A percentile compares a stretch with the other conserved stretches of the same genome.
Evolutionary conservation across 2,797 vertebrate species (phyloP).

Genomic region (Champsocephalus esox): DNA sequence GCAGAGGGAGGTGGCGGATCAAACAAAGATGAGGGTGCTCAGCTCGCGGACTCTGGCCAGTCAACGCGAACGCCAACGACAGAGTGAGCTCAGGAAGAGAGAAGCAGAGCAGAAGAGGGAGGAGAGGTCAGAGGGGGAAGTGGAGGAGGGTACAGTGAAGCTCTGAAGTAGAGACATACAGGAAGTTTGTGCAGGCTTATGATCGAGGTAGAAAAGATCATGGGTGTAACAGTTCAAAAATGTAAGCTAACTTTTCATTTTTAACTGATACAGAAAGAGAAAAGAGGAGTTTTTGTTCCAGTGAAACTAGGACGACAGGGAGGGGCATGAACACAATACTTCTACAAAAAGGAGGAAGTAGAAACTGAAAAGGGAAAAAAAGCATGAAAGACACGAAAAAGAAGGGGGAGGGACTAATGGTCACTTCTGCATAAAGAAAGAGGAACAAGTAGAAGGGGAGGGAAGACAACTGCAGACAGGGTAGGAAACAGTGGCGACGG

Average conservation of each 20-base stretch:
- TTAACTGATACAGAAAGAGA: background rate
- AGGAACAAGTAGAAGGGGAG: slow-evolving; percentile 47
- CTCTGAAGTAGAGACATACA: slow-evolving; percentile 38
- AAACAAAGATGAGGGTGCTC: slow-evolving; percentile 70
- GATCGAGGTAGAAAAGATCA: slow-evolving; percentile 8
- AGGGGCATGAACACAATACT: slow-evolving; percentile 54
- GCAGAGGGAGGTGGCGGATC: slow-evolving; percentile 50
- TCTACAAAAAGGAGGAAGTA: slow-evolving; percentile 44
- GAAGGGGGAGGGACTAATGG: slow-evolving; percentile 47
- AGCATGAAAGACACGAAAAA: slow-evolving; percentile 53
- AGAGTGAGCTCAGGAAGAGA: slow-evolving; percentile 74
- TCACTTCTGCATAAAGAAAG: slow-evolving; percentile 58
- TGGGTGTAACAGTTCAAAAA: slow-evolving; percentile 11
- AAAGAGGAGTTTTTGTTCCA: slow-evolving; percentile 7
- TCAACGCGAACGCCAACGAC: slow-evolving; percentile 89
- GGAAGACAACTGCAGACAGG: slow-evolving; percentile 31
- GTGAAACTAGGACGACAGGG: slow-evolving; percentile 40
- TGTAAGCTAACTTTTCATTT: background rate
- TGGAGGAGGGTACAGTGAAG: slow-evolving; percentile 68
- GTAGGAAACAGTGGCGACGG: slow-evolving; percentile 15
- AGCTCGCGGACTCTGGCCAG: slow-evolving; percentile 93
- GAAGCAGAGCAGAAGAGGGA: slow-evolving; percentile 62
- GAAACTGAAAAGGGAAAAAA: slow-evolving; percentile 24
- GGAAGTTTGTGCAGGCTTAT: slow-evolving; percentile 46
- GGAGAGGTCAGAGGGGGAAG: slow-evolving; percentile 70